Evolutionary conservation across 2,888 invertebrate species (phyloP), one percentile per base, ranked within the genome.

Genomic region (Proisotoma minuta): DNA sequence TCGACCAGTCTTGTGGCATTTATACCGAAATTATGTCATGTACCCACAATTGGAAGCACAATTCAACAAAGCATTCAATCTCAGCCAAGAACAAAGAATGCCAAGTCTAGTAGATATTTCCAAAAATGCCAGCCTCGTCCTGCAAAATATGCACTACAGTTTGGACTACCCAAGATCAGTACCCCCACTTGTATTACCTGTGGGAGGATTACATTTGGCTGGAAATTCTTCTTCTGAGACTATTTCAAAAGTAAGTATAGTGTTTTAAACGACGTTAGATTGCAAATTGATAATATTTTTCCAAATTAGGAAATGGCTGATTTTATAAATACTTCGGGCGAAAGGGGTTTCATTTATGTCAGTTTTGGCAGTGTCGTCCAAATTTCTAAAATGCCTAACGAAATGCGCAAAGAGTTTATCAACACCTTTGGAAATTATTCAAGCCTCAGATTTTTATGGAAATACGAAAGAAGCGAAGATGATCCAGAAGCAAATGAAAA

Each of bases 141-240:
- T 73, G 24, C 27, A 65, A 3, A 73, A 66, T 27, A 63, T 63
- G 18, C 68, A 73, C 20, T 69, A 54, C 53, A 57, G 63, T 10
- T 53, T 68, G 18, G 71, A 71, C 34, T 65, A 59, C n/a, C 62
- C 68, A 1, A 65, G 67, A 51, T 60, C 63, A 2, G 22, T 65
- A 5, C 68, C 68, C 40, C 66, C 72, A 3, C 49, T 65, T 39
- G 60, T 62, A 0, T 28, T 68, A 3, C 23, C 53, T 2, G 53
- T 69, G 50, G 62, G 62, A 15, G 66, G 66, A 3, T 57, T 65
- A 10, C 28, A 27, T 2, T n/a, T 40, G 54, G 15, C 15, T 15
- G 15, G 54, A 62, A 23, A 58, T 59, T 22, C 43, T 63, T 8
- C 63, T n/a, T n/a, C 64, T 3, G 57, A 57, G 23, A 57, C 57